These are phyloP conservation scores for Onychorhynchus coronatus DNA, from an alignment of 2,113 vertebrate genomes.

Conservation along the genomic window DNA sequence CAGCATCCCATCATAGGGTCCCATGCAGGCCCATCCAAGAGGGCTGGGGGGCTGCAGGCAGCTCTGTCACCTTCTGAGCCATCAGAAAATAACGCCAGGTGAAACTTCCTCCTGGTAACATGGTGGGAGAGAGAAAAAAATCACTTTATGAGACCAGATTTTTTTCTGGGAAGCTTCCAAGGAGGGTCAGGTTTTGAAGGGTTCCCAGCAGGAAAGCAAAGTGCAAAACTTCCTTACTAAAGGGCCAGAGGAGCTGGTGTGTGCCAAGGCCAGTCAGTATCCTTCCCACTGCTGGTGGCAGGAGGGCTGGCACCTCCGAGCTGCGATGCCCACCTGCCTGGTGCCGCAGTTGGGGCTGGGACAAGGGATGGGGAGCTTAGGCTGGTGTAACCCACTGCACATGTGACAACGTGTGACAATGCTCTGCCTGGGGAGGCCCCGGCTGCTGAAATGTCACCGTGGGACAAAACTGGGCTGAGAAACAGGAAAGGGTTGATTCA, in stretches of 20 bases:
- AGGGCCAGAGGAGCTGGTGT: rapidly evolving
- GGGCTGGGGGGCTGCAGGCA: background rate
- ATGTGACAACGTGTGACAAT: rapidly evolving
- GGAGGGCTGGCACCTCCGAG: background rate
- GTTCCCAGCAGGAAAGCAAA: background rate
- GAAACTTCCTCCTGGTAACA: background rate
- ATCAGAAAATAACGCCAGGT: background rate
- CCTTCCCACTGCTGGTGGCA: background rate
- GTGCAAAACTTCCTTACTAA: background rate
- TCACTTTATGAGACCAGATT: background rate
- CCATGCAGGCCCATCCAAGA: rapidly evolving
- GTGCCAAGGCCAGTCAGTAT: background rate
- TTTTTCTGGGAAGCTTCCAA: background rate
- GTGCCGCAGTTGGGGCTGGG: background rate
- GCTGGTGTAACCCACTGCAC: background rate
- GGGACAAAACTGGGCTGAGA: background rate
- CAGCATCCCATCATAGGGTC: background rate
- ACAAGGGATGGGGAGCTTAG: background rate
- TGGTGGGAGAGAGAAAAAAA: background rate
- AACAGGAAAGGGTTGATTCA: rapidly evolving
- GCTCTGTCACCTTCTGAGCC: background rate
- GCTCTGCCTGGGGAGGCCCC: background rate
- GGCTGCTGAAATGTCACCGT: background rate
- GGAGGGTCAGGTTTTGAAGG: background rate
- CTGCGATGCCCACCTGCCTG: background rate